Base-by-base conservation (phyloP, 2,888 invertebrate species). In the Hedychridium roseum region DNA sequence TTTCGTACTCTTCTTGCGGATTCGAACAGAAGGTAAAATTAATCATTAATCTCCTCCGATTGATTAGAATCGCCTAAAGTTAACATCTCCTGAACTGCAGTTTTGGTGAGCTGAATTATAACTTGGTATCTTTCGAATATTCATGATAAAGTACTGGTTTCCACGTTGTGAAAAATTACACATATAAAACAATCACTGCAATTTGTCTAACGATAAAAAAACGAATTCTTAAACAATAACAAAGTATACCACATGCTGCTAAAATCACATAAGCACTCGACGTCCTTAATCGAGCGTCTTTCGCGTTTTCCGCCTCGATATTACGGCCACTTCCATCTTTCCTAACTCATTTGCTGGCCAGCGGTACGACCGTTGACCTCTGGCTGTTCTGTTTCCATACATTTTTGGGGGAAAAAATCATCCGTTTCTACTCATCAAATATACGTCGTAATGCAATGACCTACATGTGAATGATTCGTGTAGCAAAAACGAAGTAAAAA, bases 141-240 rank as follows among this genome's bases (percentile, higher is more conserved):
- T 20, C 32, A 34, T 30, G n/a, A n/a, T 7, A 47, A 56, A 41
- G 45, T 26, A 40, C 45, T 47, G 30, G 37, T 46, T 32, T 54
- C 41, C 45, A 39, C 45, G 43, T 38, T 27, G 38, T 41, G 43
- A 52, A 51, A 49, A 48, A 57, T 58, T 52, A 45, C 49, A 44
- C 54, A 57, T 50, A 35, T 63, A 50, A 66, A 70, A 72, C 60
- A 68, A 63, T 66, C 64, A 64, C 50, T 65, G 65, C 43, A 59
- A 63, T 68, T 68, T 60, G 30, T 60, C 52, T 66, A 71, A 73
- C 59, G 64, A 69, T 66, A 60, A 60, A 64, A 50, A 48, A 67
- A 70, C 58, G 66, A 66, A 66, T 65, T 68, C 66, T 69, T 70
- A 68, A 73, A 74, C 64, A 70, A 69, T 73, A 73, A 74, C 69